Conservation (phyloP, 2,888 invertebrate species). For the Hedychridium roseum region DNA sequence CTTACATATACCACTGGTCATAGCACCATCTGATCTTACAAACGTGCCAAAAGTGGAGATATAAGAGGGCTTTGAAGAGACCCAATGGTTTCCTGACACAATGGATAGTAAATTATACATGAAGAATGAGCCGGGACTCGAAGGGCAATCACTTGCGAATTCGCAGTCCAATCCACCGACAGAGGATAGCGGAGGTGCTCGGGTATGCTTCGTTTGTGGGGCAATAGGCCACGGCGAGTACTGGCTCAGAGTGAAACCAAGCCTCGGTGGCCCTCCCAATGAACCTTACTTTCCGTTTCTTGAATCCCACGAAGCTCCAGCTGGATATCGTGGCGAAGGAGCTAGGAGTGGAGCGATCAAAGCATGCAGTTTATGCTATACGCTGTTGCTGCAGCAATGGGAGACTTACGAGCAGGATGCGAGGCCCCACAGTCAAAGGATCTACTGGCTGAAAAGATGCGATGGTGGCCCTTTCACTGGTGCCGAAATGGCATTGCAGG, state of each 20-base stretch:
- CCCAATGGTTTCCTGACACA: constrained; percentile 61
- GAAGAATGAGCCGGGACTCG: constrained; percentile 74
- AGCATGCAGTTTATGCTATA: constrained; percentile 86
- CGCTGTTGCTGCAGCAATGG: constrained; percentile 90
- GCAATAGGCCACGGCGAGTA: constrained; percentile 73
- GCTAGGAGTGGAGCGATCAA: constrained; percentile 67
- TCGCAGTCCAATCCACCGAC: constrained; percentile 41
- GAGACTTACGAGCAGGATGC: constrained; percentile 86
- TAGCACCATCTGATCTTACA: constrained; percentile 38
- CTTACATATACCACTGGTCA: constrained; percentile 21
- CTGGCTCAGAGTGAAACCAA: constrained; percentile 73
- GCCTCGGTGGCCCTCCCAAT: constrained; percentile 71
- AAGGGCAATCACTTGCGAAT: constrained; percentile 53
- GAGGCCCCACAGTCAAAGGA: constrained; percentile 84
- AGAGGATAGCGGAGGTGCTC: constrained; percentile 44
- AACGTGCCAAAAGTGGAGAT: constrained; percentile 38
- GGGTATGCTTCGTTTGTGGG: constrained; percentile 78
- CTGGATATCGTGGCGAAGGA: constrained; percentile 71
- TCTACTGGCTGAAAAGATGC: constrained; percentile 92
- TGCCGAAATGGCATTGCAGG: constrained; percentile 88
- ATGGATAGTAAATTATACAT: constrained; percentile 73
- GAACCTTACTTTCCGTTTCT: constrained; percentile 93
- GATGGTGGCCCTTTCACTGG: constrained; percentile 91
- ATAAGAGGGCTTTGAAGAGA: constrained; percentile 30
- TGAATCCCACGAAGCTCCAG: constrained; percentile 87